Evolutionary conservation across 2,888 invertebrate species (phyloP), one percentile per base, ranked within the genome.

Genomic region (Geophilus truncorum): DNA sequence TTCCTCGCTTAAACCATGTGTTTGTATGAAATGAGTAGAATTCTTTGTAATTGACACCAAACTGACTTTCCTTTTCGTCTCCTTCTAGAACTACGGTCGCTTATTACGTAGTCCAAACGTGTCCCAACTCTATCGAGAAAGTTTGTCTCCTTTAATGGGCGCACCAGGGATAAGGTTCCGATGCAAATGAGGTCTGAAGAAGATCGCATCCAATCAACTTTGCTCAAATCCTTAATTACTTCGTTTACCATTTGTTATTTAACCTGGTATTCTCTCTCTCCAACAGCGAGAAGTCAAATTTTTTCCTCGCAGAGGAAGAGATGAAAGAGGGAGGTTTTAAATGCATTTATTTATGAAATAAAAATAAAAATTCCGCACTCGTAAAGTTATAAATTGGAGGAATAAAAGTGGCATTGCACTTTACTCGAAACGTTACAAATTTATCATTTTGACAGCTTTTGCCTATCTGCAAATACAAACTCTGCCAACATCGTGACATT

Each of bases 401-500:
- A 62, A 62, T 62, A 62, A 62, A 62, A 62, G 25, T 62, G 62
- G 62, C 62, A 62, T 62, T 28, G 62, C 62, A 62, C 62, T 62
- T 62, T 62, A 62, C 62, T 25, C 12, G 12, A 62, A 62, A 62
- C 25, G 62, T 12, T 25, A 62, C 62, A 62, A 62, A 62, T 62
- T 62, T 62, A 62, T 62, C 62, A 62, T 62, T 62, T 23, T 62
- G 62, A 62, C 62, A 62, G 62, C 25, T 62, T 28, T 62, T 62
- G 62, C 62, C 10, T 62, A 62, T 62, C 23, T 62, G 15, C 23
- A 62, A 62, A 62, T 62, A 62, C 15, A 62, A 62, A 21, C 9
- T 12, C 10, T 62, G 62, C 62, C 62, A 62, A 25, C 62, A 62
- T 1, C 1, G 18, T 62, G 62, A 62, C 62, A 62, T 62, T 15